phyloP scores from a whole-genome alignment of 2,888 invertebrate species.

The Choreutis nemorana region DNA sequence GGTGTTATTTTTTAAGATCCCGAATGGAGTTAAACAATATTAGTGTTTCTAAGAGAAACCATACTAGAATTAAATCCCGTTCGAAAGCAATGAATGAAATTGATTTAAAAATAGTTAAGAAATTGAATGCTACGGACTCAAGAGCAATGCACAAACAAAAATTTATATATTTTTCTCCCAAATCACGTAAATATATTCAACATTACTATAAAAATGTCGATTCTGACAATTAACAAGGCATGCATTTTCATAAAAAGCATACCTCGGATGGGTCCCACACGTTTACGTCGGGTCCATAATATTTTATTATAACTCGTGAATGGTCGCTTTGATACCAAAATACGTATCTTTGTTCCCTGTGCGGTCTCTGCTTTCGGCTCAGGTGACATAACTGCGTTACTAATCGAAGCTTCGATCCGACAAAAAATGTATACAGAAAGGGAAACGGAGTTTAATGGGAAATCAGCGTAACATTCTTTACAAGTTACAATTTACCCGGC shows the following conservation, averaged over 20 bases:
- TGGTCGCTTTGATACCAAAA: constrained; percentile 45
- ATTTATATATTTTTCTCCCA: no score
- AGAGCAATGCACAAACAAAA: no score
- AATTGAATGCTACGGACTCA: no score
- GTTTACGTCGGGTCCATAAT: constrained; percentile 51
- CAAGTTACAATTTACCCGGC: constrained; percentile 21
- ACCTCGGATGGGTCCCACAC: constrained; percentile 24
- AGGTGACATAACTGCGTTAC: constrained; percentile 56
- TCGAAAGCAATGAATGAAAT: no score
- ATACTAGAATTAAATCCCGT: no score
- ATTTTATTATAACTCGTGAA: constrained; percentile 52
- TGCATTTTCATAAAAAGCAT: constrained; percentile 36
- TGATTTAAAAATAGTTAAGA: no score
- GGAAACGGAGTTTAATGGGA: constrained; percentile 33
- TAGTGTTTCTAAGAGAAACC: no score
- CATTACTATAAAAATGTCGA: constrained; percentile 41
- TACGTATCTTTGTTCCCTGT: constrained; percentile 46
- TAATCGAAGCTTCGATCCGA: constrained; percentile 30
- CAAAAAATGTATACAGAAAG: constrained; percentile 36
- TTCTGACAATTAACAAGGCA: constrained; percentile 42
- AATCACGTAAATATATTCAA: no score
- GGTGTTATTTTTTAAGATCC: no score
- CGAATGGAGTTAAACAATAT: no score
- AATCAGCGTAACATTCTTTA: constrained; percentile 28
- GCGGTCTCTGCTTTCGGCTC: constrained; percentile 51